Conservation (phyloP, 2,888 invertebrate genomes). For the Drymonia ruficornis region DNA sequence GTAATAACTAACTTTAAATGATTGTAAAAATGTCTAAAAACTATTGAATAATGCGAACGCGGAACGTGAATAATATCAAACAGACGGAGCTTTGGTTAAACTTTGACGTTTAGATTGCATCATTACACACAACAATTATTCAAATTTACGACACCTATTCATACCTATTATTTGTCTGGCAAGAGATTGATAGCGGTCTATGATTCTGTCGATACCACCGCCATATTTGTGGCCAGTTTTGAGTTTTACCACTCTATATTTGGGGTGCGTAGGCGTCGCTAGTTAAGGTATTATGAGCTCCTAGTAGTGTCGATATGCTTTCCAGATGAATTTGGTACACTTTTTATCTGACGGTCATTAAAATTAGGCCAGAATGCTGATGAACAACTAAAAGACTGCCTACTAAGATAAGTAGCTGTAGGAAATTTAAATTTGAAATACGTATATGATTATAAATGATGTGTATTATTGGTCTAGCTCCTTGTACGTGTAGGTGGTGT, state of each 20-base stretch:
- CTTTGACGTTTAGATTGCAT: conserved; percentile 30
- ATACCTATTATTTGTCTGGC: conserved; percentile 49
- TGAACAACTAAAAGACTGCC: not conserved
- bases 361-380: not conserved
- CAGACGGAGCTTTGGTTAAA: conserved; percentile 8
- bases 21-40: not conserved
- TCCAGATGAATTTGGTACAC: not conserved
- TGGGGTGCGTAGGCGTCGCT: conserved; percentile 31
- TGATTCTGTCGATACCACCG: conserved; percentile 38
- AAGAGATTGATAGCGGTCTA: conserved; percentile 48
- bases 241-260: conserved; percentile 33
- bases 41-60: conserved; percentile 7
- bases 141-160: conserved; percentile 39
- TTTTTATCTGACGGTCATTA: not conserved
- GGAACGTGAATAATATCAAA: conserved; percentile 10
- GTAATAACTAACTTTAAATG: conserved; percentile 18
- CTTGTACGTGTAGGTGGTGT: not conserved
- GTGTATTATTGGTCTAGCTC: not conserved
- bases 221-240: conserved; percentile 32
- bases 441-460: not conserved
- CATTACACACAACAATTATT: conserved; percentile 40
- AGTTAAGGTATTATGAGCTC: conserved; percentile 24
- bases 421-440: not conserved
- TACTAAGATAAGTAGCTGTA: not conserved
- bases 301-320: conserved; percentile 16